phyloP scores from a whole-genome alignment of 2,797 vertebrate genomes.

The Vireo griseus region DNA sequence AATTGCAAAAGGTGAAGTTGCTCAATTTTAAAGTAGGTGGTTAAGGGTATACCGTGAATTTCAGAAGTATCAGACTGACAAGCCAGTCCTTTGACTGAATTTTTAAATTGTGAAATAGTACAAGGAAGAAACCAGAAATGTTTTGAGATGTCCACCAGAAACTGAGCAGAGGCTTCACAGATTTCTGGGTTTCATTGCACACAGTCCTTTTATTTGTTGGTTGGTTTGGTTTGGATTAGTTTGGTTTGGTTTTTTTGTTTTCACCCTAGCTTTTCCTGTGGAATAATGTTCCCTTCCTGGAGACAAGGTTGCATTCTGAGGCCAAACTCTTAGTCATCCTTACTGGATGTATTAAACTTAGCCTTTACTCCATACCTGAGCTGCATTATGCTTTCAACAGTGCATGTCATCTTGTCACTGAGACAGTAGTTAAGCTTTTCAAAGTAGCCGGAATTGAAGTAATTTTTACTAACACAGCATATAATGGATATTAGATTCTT shows the following conservation, averaged over 20 bases:
- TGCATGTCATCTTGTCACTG: constrained; percentile 39
- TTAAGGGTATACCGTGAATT: neutral
- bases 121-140: neutral
- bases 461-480: constrained; percentile 37
- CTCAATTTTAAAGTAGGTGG: neutral
- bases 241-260: neutral
- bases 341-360: constrained; percentile 11
- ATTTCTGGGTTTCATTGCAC: neutral
- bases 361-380: constrained; percentile 13
- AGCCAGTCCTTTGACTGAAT: neutral
- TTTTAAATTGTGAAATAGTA: neutral
- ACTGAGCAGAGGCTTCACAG: neutral
- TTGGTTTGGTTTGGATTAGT: neutral
- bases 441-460: constrained; percentile 42
- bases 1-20: neutral
- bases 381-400: constrained; percentile 30
- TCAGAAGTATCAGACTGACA: neutral
- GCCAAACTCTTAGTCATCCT: neutral
- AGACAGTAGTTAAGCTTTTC: constrained; percentile 23
- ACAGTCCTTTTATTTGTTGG: neutral
- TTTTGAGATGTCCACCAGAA: neutral
- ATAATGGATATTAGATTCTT: constrained; percentile 57
- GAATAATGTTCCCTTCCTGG: neutral
- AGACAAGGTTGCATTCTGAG: neutral
- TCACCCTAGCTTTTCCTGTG: neutral